Conservation (phyloP, 1,140 invertebrate species). For the Brachionus plicatilis region DNA sequence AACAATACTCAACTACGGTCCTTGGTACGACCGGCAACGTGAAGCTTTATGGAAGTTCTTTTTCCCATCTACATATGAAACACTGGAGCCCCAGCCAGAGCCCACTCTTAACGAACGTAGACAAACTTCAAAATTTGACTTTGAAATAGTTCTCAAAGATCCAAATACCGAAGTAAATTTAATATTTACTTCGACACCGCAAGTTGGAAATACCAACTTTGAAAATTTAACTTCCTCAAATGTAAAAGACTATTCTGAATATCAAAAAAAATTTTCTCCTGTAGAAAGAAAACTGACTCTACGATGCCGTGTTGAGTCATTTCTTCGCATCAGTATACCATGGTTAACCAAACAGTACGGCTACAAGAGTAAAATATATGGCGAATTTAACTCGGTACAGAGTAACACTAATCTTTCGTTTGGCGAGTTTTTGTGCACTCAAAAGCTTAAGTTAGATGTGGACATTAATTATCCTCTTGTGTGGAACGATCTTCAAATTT, state of each 20-base stretch:
- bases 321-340: conserved; percentile 87
- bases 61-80: conserved; percentile 63
- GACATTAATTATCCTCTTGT: conserved; percentile 77
- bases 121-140: conserved; percentile 39
- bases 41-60: conserved; percentile 94
- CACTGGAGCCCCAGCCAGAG: conserved; percentile 19
- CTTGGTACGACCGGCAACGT: conserved; percentile 89
- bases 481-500: conserved; percentile 92
- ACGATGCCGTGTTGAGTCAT: conserved; percentile 84
- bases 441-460: conserved; percentile 85
- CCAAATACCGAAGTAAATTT: conserved; percentile 24
- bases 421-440: conserved; percentile 80
- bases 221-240: conserved; percentile 3
- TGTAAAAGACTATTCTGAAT: conserved; percentile 1
- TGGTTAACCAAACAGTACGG: conserved; percentile 79
- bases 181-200: background rate
- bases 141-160: conserved; percentile 19
- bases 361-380: conserved; percentile 80
- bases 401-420: conserved; percentile 84
- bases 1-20: conserved; percentile 94
- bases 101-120: conserved; percentile 31
- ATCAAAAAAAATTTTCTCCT: conserved; percentile 45
- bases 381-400: conserved; percentile 84
- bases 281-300: conserved; percentile 90
- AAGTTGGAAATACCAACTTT: background rate